Conservation (phyloP, 2,888 invertebrate genomes). For the Nomada hirtipes region DNA sequence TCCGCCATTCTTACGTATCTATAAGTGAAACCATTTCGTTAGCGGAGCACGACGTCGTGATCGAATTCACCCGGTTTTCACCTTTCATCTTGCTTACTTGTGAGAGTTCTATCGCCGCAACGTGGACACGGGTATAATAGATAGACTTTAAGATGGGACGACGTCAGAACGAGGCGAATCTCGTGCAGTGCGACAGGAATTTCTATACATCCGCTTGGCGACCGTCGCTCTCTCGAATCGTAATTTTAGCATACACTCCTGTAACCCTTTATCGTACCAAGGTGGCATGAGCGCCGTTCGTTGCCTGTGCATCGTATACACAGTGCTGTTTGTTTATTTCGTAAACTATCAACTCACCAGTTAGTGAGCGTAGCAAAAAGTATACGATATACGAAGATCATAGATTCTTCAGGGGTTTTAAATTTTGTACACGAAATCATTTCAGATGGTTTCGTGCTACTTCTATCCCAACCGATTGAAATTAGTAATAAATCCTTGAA, state of each 20-base stretch:
- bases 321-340: too few species aligned
- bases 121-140: conserved; percentile 58
- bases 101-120: conserved; percentile 43
- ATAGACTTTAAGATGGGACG: conserved; percentile 52
- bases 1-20: neutral
- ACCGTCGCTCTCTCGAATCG: conserved; percentile 45
- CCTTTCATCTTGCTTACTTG: conserved; percentile 23
- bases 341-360: too few species aligned
- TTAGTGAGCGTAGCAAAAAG: too few species aligned
- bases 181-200: conserved; percentile 48
- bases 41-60: conserved; percentile 22
- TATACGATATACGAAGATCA: too few species aligned
- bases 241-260: conserved; percentile 57
- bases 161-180: conserved; percentile 43
- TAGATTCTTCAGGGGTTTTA: too few species aligned
- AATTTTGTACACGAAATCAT: too few species aligned
- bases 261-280: conserved; percentile 13
- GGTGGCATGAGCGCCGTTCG: too few species aligned
- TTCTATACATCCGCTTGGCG: conserved; percentile 48
- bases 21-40: conserved; percentile 54
- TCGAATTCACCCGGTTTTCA: conserved; percentile 45
- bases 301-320: too few species aligned
- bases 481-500: too few species aligned
- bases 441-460: too few species aligned
- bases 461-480: too few species aligned